Evolutionary conservation across 2,888 invertebrate species (phyloP).

Genomic region (Sisyra nigra): DNA sequence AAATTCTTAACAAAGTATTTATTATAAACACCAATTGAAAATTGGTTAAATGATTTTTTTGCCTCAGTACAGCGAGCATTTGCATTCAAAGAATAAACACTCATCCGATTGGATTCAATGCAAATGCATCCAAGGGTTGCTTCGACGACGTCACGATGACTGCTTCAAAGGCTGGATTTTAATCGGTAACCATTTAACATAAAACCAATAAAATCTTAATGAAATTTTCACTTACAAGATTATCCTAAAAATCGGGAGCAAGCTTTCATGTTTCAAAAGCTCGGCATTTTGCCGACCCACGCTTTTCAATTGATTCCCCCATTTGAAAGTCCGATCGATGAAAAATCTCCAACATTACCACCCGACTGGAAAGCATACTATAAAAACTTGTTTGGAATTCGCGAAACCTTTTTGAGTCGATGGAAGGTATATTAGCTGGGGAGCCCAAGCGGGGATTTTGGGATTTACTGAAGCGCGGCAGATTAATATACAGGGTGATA

Average conservation of each 20-base stretch:
- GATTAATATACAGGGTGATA: too few species aligned
- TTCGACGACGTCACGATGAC: not conserved
- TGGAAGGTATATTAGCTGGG: conserved; percentile 20
- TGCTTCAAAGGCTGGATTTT: conserved; percentile 2
- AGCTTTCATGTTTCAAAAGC: conserved; percentile 27
- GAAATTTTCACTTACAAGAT: conserved; percentile 18
- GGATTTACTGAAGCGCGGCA: too few species aligned
- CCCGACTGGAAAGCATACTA: conserved; percentile 22
- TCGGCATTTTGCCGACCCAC: conserved; percentile 33
- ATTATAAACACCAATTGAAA: not conserved
- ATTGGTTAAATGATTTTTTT: not conserved
- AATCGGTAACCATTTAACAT: not conserved
- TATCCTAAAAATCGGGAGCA: conserved; percentile 29
- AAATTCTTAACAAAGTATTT: not conserved
- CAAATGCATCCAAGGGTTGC: not conserved
- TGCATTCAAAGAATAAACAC: too few species aligned
- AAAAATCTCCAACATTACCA: conserved; percentile 23
- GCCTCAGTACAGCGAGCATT: too few species aligned
- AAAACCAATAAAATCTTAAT: not conserved
- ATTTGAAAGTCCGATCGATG: conserved; percentile 19
- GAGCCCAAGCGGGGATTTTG: too few species aligned
- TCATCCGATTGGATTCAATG: too few species aligned
- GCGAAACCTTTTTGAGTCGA: conserved; percentile 23
- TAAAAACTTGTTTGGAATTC: conserved; percentile 22
- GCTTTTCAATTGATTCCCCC: conserved; percentile 29